Evolutionary conservation across 2,113 vertebrate genomes (phyloP), one percentile per base, ranked within the genome.

Genomic region (Hipposideros armiger): DNA sequence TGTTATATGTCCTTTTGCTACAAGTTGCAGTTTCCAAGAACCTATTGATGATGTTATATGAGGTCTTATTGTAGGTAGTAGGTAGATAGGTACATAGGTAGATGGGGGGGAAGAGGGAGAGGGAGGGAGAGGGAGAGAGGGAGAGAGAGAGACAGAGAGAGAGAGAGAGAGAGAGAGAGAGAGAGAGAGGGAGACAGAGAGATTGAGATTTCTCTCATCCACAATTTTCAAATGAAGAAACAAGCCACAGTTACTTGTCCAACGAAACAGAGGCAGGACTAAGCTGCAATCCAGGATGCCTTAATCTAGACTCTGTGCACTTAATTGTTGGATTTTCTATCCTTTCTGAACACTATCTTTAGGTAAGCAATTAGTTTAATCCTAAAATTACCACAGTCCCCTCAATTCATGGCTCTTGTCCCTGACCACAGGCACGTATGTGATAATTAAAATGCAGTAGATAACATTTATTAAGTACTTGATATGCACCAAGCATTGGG

Each of bases 371-470:
- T 82, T 42, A 76, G 4, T 87, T 82, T 91, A n/a, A 83, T 52
- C 45, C 26, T 89, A 84, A 92, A 95, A 80, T 85, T 47, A 95
- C 54, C 40, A 78, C 4, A 45, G 42, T 88, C 56, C 11, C 60
- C 72, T 70, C 32, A 73, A 88, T 54, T 78, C 32, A 56, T 54
- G 17, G 11, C 52, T 90, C 58, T 66, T 76, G 42, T 87, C 19
- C 26, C 76, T 82, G 45, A 4, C 77, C 62, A 83, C 17, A 54
- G 10, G 22, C 47, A 80, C 36, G 17, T 14, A 45, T 82, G 16
- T 76, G 90, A 58, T 60, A 86, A 69, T 86, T 86, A 93, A 19
- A 67, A 87, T 13, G 85, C 11, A 91, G n/a, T 32, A 83, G 40
- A 80, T 19, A 94, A 50, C 2, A 58, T n/a, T 70, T 76, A 58